Evolutionary conservation across 2,888 invertebrate genomes (phyloP).

Genomic region (Aromia moschata): DNA sequence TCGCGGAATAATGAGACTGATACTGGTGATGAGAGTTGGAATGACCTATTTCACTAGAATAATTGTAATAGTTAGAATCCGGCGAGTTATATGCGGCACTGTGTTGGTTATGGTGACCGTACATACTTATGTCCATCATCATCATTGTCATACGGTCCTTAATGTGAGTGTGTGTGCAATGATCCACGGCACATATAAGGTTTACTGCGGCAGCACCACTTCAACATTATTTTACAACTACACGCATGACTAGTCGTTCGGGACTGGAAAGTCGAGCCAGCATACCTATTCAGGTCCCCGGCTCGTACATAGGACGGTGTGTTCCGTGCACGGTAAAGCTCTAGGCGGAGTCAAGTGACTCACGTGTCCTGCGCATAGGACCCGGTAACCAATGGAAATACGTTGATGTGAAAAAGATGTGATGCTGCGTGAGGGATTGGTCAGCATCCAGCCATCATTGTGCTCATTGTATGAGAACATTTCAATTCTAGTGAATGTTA

Average conservation of each 20-base stretch:
- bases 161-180: constrained; percentile 10
- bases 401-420: constrained; percentile 53
- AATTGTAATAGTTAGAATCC: constrained; percentile 58
- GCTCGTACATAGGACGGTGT: constrained; percentile 36
- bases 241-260: constrained; percentile 35
- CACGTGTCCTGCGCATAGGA: constrained; percentile 56
- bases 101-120: constrained; percentile 68
- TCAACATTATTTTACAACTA: constrained; percentile 26
- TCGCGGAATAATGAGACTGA: constrained; percentile 59
- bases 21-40: constrained; percentile 57
- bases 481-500: constrained; percentile 61
- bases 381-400: constrained; percentile 52
- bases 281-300: constrained; percentile 25
- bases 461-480: constrained; percentile 56
- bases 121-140: constrained; percentile 86
- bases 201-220: constrained; percentile 17
- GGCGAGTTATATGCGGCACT: constrained; percentile 57
- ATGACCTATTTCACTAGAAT: constrained; percentile 51
- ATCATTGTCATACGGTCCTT: constrained; percentile 66
- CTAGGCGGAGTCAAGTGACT: constrained; percentile 49
- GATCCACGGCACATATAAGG: constrained; percentile 25
- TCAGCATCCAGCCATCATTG: constrained; percentile 63
- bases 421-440: constrained; percentile 60
- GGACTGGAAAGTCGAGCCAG: constrained; percentile 26
- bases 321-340: constrained; percentile 33